A percentile compares a stretch with the other conserved stretches of the same genome.
Evolutionary conservation across 2,797 vertebrate genomes (phyloP).

Genomic region (Etheostoma perlongum): DNA sequence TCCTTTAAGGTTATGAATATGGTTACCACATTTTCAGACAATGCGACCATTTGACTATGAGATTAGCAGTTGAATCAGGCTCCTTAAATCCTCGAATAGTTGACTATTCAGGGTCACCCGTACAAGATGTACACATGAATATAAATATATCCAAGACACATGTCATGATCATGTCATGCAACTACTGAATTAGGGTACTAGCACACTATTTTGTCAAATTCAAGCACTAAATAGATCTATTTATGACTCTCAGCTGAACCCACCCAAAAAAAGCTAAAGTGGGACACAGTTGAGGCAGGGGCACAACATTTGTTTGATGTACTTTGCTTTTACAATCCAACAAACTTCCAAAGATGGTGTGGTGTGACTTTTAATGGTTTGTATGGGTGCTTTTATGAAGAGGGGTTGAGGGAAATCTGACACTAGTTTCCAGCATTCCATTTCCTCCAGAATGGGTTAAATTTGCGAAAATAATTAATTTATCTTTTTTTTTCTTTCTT

Average conservation of each 20-base stretch:
- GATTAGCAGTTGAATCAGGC: too few relatives aligned
- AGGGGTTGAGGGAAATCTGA: background rate
- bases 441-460: background rate
- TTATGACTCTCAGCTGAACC: background rate
- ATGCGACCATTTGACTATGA: too few relatives aligned
- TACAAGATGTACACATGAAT: too few relatives aligned
- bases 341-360: background rate
- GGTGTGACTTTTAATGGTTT: background rate
- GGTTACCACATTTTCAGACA: too few relatives aligned
- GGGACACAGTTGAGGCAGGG: background rate
- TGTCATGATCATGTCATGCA: too few relatives aligned
- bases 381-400: background rate
- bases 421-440: too few relatives aligned
- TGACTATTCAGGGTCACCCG: too few relatives aligned
- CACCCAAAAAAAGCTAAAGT: background rate
- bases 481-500: background rate
- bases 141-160: too few relatives aligned
- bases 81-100: too few relatives aligned
- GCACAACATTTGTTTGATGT: background rate
- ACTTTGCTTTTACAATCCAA: background rate
- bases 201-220: too few relatives aligned
- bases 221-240: background rate
- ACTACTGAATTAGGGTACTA: too few relatives aligned
- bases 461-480: background rate
- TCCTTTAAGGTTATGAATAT: too few relatives aligned